A percentile compares a stretch with the other conserved stretches of the same genome.
These are phyloP conservation scores for Moxostoma hubbsi DNA, from an alignment of 2,797 vertebrate genomes.

Conservation along the genomic window DNA sequence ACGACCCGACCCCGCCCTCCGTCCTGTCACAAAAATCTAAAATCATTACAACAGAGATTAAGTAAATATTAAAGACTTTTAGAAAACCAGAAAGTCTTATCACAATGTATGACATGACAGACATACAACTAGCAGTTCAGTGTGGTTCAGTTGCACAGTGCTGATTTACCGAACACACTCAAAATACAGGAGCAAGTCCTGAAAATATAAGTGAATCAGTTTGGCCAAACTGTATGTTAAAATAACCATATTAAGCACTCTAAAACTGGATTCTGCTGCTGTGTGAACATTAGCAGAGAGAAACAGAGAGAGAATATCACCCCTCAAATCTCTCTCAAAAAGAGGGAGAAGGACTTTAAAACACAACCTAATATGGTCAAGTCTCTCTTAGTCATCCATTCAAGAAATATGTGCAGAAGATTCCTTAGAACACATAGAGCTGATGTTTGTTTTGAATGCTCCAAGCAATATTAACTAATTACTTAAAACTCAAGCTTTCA, in stretches of 20 bases:
- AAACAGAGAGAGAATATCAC: not conserved
- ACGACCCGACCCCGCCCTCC: too few species aligned
- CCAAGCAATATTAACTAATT: conserved; percentile 66
- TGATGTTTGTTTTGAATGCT: conserved; percentile 61
- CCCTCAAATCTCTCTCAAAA: conserved; percentile 11
- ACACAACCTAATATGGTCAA: conserved; percentile 80
- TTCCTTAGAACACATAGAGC: conserved; percentile 57
- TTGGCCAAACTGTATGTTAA: not conserved
- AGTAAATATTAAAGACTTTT: too few species aligned
- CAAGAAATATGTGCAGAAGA: conserved; percentile 65
- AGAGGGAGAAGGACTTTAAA: conserved; percentile 35
- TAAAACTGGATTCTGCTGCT: conserved; percentile 15
- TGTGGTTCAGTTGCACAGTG: too few species aligned
- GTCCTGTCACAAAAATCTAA: too few species aligned
- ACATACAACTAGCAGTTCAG: too few species aligned
- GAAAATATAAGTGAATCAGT: too few species aligned
- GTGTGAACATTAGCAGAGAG: not conserved
- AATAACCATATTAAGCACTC: not conserved
- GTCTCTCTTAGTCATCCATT: conserved; percentile 61
- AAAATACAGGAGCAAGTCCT: too few species aligned
- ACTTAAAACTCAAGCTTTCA: conserved; percentile 53
- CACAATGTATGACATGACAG: too few species aligned
- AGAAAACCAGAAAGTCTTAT: too few species aligned
- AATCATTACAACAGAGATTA: too few species aligned
- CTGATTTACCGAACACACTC: too few species aligned